These are phyloP conservation scores for Ophion costatus DNA, from an alignment of 2,888 invertebrate species.

Conservation along the genomic window DNA sequence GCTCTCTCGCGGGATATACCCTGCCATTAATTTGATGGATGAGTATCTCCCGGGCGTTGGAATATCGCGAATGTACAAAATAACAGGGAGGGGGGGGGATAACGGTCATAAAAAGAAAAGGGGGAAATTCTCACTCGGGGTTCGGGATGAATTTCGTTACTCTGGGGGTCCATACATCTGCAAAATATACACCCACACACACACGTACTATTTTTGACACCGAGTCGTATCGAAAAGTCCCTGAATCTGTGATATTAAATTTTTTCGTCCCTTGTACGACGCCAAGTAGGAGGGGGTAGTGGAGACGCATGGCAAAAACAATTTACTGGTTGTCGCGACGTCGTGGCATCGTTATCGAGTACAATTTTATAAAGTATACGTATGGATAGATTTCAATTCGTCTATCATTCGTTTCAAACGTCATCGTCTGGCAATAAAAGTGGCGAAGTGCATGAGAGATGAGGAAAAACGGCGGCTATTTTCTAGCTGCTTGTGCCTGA, in stretches of 20 bases:
- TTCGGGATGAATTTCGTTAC: slow-evolving; percentile 39
- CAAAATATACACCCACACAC: neutral
- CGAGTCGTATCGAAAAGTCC: neutral
- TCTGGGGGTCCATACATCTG: slow-evolving; percentile 12
- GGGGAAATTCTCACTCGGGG: slow-evolving; percentile 26
- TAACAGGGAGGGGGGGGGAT: neutral
- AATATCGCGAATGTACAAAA: slow-evolving; percentile 46
- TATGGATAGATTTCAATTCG: no score
- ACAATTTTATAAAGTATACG: no score
- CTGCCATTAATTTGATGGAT: slow-evolving; percentile 62
- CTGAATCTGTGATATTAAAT: neutral
- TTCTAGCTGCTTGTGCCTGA: no score
- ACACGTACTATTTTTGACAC: neutral
- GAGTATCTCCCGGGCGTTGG: slow-evolving; percentile 56
- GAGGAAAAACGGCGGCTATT: neutral
- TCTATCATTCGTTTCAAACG: no score
- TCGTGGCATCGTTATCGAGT: no score
- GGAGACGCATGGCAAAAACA: neutral
- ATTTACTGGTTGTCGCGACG: neutral
- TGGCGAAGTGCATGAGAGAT: no score
- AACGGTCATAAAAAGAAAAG: slow-evolving; percentile 42
- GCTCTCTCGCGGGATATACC: slow-evolving; percentile 42
- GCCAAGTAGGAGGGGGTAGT: neutral
- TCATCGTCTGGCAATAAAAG: no score
- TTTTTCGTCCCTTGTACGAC: neutral